Conservation (phyloP, 2,113 vertebrate species). For the Guaruba guarouba region DNA sequence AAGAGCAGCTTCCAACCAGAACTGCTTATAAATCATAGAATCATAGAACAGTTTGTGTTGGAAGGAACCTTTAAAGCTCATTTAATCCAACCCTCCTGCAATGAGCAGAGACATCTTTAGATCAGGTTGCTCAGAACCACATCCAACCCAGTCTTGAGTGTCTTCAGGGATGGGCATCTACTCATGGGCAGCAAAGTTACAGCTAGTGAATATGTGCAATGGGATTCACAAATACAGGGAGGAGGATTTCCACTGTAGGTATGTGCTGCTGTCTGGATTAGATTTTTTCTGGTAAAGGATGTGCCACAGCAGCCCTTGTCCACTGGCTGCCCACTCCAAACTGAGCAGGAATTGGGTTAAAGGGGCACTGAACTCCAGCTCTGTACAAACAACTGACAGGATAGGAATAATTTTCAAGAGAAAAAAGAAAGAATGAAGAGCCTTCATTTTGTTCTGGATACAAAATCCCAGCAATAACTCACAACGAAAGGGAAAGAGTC, state of each 20-base stretch:
- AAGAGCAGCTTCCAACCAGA: background rate
- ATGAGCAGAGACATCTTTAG: background rate
- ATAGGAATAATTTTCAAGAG: background rate
- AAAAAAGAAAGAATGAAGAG: background rate
- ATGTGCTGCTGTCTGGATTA: background rate
- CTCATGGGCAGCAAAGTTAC: background rate
- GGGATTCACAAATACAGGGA: background rate
- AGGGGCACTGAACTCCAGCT: background rate
- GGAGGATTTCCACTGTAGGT: background rate
- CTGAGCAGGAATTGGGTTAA: background rate
- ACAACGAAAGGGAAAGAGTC: background rate
- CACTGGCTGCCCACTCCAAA: background rate
- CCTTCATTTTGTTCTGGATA: rapidly evolving
- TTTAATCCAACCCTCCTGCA: background rate
- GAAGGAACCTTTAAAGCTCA: background rate
- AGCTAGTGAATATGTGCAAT: rapidly evolving
- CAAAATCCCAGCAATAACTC: background rate
- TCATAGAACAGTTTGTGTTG: background rate
- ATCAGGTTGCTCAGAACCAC: background rate
- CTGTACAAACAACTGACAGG: background rate
- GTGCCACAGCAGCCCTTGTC: background rate
- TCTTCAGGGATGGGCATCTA: background rate
- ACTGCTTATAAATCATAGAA: background rate
- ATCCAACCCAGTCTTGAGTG: background rate
- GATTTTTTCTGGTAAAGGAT: background rate